phyloP scores from a whole-genome alignment of 2,113 vertebrate species.

The Cyprinodon tularosa region DNA sequence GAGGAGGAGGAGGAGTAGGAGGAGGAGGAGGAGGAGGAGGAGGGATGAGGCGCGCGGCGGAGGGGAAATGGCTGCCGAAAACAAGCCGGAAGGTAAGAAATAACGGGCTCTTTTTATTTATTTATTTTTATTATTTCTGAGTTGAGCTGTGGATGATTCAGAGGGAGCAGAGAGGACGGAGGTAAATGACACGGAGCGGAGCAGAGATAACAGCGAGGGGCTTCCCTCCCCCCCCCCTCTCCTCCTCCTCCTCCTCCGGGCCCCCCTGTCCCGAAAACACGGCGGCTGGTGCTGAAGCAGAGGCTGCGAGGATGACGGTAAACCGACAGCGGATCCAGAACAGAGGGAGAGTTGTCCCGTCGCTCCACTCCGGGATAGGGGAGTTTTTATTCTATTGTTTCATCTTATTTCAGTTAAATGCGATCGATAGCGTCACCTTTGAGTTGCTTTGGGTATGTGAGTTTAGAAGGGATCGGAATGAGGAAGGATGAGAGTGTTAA shows the following conservation, averaged over 20 bases:
- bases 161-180: constrained; percentile 31
- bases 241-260: constrained; percentile 40
- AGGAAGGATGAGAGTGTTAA: constrained; percentile 66
- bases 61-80: constrained; percentile 99
- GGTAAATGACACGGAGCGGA: constrained; percentile 6
- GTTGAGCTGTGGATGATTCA: background rate
- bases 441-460: constrained; percentile 36
- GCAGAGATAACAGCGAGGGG: constrained; percentile 39
- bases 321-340: constrained; percentile 68
- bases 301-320: constrained; percentile 61
- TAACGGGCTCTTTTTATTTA: constrained; percentile 53
- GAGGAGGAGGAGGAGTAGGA: constrained; percentile 81
- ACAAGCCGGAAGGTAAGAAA: constrained; percentile 97
- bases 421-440: constrained; percentile 21
- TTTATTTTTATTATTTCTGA: background rate
- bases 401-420: background rate
- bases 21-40: constrained; percentile 81
- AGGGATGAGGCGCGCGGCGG: constrained; percentile 96
- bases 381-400: constrained; percentile 16
- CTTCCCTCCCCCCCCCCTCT: constrained; percentile 60
- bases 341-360: constrained; percentile 68
- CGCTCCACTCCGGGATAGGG: constrained; percentile 36
- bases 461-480: constrained; percentile 54
- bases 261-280: constrained; percentile 70
- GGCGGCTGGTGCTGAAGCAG: constrained; percentile 72